phyloP scores from a whole-genome alignment of 2,113 vertebrate genomes.

The Tragelaphus buxtoni region DNA sequence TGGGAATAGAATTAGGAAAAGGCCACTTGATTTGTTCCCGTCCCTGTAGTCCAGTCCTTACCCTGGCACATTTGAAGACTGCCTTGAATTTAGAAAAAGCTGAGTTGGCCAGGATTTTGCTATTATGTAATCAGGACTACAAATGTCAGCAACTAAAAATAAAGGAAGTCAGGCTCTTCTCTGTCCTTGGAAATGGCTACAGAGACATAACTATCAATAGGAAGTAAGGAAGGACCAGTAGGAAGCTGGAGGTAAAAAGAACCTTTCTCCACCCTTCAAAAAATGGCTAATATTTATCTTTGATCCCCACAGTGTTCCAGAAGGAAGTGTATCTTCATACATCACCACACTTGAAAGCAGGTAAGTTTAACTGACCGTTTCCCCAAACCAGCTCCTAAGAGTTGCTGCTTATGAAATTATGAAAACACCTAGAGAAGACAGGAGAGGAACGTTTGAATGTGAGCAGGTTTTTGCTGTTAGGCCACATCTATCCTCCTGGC shows the following conservation, averaged over 20 bases:
- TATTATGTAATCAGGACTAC: slow-evolving; percentile 56
- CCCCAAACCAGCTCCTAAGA: not conserved
- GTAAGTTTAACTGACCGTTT: slow-evolving; percentile 38
- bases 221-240: not conserved
- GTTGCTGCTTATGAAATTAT: not conserved
- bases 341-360: slow-evolving; percentile 83
- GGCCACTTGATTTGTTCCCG: not conserved
- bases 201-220: not conserved
- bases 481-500: not conserved
- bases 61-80: not conserved
- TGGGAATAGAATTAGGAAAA: not conserved
- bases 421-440: not conserved
- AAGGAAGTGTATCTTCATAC: slow-evolving; percentile 77
- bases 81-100: slow-evolving; percentile 48
- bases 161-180: slow-evolving; percentile 27
- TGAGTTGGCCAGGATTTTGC: slow-evolving; percentile 20
- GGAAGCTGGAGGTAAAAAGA: not conserved
- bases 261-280: not conserved
- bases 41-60: not conserved
- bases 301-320: slow-evolving; percentile 72
- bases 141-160: slow-evolving; percentile 71
- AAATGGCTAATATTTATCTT: slow-evolving; percentile 26
- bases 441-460: not conserved
- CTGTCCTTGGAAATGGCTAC: slow-evolving; percentile 46
- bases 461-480: not conserved